Base-by-base conservation (phyloP, 2,113 vertebrate species). In the Leptobrachium ailaonicum region DNA sequence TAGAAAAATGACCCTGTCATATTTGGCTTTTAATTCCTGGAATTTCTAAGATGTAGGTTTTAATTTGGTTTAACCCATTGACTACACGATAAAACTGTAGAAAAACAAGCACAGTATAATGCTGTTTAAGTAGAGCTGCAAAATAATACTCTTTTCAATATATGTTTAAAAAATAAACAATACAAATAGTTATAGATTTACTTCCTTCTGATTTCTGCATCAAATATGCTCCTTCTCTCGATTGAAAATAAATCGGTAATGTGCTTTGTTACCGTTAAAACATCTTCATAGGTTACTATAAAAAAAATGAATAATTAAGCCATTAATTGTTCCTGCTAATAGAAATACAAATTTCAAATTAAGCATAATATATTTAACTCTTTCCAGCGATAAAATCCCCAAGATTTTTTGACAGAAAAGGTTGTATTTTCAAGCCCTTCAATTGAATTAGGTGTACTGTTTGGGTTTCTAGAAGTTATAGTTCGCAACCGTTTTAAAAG, bases 1-100 rank as follows among this genome's bases (percentile, higher is more conserved):
- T 50, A 81, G 66, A 75, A 74, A 81, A 81, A 75, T 75, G 71
- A 42, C 63, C 62, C 72, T 81, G 79, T 81, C 79, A 81, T 75
- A 81, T 81, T 81, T 81, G 71, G 20, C 72, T 74, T 81, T 81
- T 68, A 74, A 81, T 81, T 81, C 79, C 79, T 75, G 79, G 79
- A 81, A 81, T 81, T 81, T 81, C 64, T 74, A 75, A 40, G 41
- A 69, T 75, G 64, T 54, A 62, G 62, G 41, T 67, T 75, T 80
- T 63, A 73, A 73, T 71, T 80, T 62, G 42, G 50, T 47, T 80
- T 81, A 74, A 81, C 79, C 79, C 78, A 32, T 74, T 66, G 32
- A 12, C 11, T 60, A 12, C 56, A 11, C 1, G 4, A 50, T 4
- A 8, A 1, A 1, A 2, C 13, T 60, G 6, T 1, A 2, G 13